Base-by-base conservation (phyloP, 2,888 invertebrate species). In the Andrena fulva region DNA sequence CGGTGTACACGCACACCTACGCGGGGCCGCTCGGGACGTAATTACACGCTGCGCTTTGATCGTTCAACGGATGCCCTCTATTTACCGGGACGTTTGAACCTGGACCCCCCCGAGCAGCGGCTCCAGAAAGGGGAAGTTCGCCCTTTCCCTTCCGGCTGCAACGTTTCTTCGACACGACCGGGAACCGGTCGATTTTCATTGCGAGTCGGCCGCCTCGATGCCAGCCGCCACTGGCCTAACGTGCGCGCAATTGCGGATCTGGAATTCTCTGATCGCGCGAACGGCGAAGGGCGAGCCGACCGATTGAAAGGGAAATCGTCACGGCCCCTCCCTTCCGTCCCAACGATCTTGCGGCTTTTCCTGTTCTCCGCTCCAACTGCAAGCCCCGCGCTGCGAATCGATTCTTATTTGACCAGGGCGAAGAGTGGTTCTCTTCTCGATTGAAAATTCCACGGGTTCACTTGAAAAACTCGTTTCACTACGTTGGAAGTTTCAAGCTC, bases 241-340 rank as follows among this genome's bases (percentile, higher is more conserved):
- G 83, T 85, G 88, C 80, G 84, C 85, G 89, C 90, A 90, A 90
- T 90, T 88, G 88, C 89, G 85, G 87, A 89, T 84, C 84, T 88
- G 82, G 84, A 85, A 88, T 87, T 86, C 85, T 82, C 80, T 85
- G 78, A 75, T 64, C 79, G 80, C 82, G 78, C 80, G 88, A 85
- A 82, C 70, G 83, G 80, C 85, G 86, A 86, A 88, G 90, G 89
- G 89, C 85, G 87, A 84, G 78, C 77, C 87, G 85, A 80, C 77
- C 87, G 85, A 86, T 81, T 83, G 87, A 90, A 89, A 90, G 89
- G 89, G 85, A 89, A 85, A 85, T 77, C 74, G 67, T 59, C 66
- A 73, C 56, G 67, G 80, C 82, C 86, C 84, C 84, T 80, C 77
- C 78, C 85, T 87, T 82, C 82, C 85, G 86, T 67, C 75, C 50